Base-by-base conservation (phyloP, 2,113 vertebrate species). In the Camarhynchus parvulus region DNA sequence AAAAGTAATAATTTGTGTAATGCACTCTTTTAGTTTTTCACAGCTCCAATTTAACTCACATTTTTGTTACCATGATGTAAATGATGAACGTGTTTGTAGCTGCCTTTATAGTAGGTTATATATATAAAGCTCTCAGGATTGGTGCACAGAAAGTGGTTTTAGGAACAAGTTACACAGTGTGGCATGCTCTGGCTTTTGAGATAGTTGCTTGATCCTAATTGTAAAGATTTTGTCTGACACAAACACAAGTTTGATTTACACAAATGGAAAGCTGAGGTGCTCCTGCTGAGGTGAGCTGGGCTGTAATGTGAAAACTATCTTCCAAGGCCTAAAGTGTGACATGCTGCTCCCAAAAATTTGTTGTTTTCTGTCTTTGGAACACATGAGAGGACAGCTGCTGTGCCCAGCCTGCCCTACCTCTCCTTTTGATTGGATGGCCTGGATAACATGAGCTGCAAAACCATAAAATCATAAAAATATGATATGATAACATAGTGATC, bases 1-100 rank as follows among this genome's bases (percentile, higher is more conserved):
- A 87, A 61, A 80, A 70, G 31, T n/a, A 89, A 91, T 91, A 80
- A 89, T 66, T 90, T 66, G 31, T 91, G 78, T 83, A 82, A 55
- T 44, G 37, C 50, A 83, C 63, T 68, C 62, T 42, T 88, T 95
- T 82, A 33, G 47, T 92, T 88, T 83, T 85, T 61, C 83, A 42
- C 21, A 62, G 15, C 10, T 85, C 33, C n/a, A 85, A 59, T 89
- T 91, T 66, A 73, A 52, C 37, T 44, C 30, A 3, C 33, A 11
- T 94, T 85, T 95, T 70, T 83, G 11, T 79, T 70, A 46, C 33
- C n/a, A 41, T 13, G 41, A 13, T 52, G 62, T 47, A 77, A 87
- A 86, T 39, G 11, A 58, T 37, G 62, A 91, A 76, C 53, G 18
- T 19, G 3, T 53, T 94, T 68, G 42, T 59, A 89, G n/a, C 56